A percentile compares a stretch with the other conserved stretches of the same genome.
These are phyloP conservation scores for Tetrax tetrax DNA, from an alignment of 2,113 vertebrate genomes.

Conservation along the genomic window DNA sequence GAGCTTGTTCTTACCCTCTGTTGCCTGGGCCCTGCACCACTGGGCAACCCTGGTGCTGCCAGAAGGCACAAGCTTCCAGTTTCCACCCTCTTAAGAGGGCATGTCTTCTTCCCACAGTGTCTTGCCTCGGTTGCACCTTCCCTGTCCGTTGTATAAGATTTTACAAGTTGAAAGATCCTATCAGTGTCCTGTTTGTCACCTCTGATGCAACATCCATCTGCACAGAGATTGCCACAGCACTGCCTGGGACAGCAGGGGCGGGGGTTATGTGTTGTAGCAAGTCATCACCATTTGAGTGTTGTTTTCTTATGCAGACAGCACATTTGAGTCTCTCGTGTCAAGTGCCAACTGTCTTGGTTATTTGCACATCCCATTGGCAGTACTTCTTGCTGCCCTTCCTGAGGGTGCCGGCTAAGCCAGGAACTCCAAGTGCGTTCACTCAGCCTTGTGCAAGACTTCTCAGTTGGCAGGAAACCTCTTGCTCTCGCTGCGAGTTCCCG, in stretches of 20 bases:
- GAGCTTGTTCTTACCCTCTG: background rate
- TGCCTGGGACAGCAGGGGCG: background rate
- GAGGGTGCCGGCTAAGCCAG: background rate
- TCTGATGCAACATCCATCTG: background rate
- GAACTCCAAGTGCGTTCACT: background rate
- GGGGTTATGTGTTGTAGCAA: background rate
- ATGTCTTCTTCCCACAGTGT: background rate
- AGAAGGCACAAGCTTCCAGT: background rate
- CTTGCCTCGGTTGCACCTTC: background rate
- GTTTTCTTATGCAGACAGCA: background rate
- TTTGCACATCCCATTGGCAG: background rate
- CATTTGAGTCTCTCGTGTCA: background rate
- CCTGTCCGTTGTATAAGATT: background rate
- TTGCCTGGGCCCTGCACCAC: background rate
- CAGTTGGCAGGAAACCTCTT: background rate
- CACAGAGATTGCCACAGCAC: background rate
- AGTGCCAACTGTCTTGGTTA: background rate
- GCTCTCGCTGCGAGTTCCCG: background rate
- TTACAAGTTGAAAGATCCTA: background rate
- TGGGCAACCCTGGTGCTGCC: background rate
- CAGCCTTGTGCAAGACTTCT: background rate
- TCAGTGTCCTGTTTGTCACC: background rate
- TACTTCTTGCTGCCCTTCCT: background rate
- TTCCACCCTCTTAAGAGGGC: background rate
- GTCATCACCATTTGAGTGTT: background rate